A percentile compares a stretch with the other conserved stretches of the same genome.
These are phyloP conservation scores for Drusus annulatus DNA, from an alignment of 1,140 invertebrate genomes.

Conservation along the genomic window DNA sequence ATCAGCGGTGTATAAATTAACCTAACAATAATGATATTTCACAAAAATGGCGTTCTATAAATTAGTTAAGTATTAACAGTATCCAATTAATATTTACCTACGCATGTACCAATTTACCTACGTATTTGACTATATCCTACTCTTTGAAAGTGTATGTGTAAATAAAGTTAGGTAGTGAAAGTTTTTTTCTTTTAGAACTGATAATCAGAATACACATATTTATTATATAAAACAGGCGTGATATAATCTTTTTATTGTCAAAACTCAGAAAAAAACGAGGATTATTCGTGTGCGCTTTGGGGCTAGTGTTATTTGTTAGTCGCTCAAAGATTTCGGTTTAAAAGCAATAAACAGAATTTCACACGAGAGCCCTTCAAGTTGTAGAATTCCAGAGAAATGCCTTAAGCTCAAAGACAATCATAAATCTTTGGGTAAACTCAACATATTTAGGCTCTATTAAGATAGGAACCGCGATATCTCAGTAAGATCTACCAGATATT, in stretches of 20 bases:
- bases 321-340: background rate
- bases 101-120: too few species aligned
- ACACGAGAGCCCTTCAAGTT: conserved; percentile 20
- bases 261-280: background rate
- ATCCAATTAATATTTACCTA: too few species aligned
- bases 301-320: background rate
- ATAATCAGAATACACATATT: background rate
- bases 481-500: background rate
- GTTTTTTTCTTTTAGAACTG: too few species aligned
- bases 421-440: conserved; percentile 21
- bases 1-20: too few species aligned
- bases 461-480: conserved; percentile 20
- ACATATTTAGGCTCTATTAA: conserved; percentile 16
- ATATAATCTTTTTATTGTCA: background rate
- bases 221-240: background rate
- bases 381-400: background rate
- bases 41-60: too few species aligned
- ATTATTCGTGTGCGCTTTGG: background rate
- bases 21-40: too few species aligned
- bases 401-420: background rate
- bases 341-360: background rate
- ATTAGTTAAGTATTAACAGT: too few species aligned
- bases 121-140: too few species aligned
- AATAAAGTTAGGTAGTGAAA: too few species aligned
- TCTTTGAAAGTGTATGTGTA: too few species aligned